phyloP scores from a whole-genome alignment of 2,113 vertebrate species.

The Hippocampus barbouri region DNA sequence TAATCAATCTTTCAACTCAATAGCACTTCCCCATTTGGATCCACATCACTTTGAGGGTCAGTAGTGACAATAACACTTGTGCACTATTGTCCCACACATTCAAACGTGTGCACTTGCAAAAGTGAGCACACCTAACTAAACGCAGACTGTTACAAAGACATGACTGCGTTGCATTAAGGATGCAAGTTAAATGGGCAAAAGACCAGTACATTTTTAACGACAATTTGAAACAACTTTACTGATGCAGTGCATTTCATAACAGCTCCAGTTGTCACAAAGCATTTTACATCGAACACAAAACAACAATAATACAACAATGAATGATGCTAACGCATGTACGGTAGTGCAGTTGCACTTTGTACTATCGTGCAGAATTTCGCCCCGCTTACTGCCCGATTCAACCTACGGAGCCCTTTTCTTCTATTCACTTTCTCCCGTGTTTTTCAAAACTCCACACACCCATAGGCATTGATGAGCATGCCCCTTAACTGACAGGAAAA shows the following conservation, averaged over 20 bases:
- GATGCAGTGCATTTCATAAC: too few species aligned
- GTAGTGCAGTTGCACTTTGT: background rate
- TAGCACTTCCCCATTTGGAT: conserved; percentile 20
- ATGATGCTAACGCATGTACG: too few species aligned
- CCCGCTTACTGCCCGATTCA: background rate
- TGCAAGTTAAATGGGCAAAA: too few species aligned
- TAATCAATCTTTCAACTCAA: conserved; percentile 25
- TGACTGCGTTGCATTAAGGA: background rate
- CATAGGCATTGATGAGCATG: background rate
- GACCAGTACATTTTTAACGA: too few species aligned
- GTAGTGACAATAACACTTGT: background rate
- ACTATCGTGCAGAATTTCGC: background rate
- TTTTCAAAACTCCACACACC: background rate
- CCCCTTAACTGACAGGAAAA: conserved; percentile 35
- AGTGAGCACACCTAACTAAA: background rate
- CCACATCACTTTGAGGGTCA: conserved; percentile 22
- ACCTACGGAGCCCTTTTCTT: background rate
- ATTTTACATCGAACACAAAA: too few species aligned
- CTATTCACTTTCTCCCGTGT: background rate
- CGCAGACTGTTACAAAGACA: background rate
- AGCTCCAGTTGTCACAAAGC: too few species aligned
- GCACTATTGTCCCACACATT: conserved; percentile 6
- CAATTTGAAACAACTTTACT: too few species aligned
- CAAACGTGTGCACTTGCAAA: conserved; percentile 7
- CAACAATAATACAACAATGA: too few species aligned